These are phyloP conservation scores for Camelus dromedarius DNA, from an alignment of 2,113 vertebrate genomes.

Conservation along the genomic window DNA sequence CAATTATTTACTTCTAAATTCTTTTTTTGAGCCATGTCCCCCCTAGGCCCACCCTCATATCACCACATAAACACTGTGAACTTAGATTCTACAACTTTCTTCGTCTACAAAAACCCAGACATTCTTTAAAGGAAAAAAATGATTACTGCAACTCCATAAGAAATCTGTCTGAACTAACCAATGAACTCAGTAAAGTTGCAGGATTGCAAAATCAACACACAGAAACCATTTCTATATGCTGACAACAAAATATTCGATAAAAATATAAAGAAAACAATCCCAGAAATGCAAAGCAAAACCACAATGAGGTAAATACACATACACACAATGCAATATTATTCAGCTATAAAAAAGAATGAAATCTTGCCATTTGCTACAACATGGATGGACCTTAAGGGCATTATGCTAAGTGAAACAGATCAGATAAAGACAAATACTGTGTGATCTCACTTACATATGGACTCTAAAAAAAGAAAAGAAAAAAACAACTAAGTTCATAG, in stretches of 20 bases:
- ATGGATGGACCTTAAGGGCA: neutral
- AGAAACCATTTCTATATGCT: neutral
- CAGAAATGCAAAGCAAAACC: neutral
- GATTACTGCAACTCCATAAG: neutral
- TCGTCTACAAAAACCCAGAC: neutral
- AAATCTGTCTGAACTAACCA: neutral
- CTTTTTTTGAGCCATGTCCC: neutral
- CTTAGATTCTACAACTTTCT: constrained; percentile 32
- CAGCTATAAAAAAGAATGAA: neutral
- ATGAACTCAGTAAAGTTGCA: neutral
- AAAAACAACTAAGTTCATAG: neutral
- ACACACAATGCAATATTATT: neutral
- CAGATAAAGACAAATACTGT: neutral
- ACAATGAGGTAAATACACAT: neutral
- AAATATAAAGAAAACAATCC: neutral
- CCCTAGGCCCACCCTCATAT: neutral
- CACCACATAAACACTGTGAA: constrained; percentile 28
- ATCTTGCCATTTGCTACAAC: neutral
- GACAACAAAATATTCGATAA: neutral
- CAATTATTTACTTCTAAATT: constrained; percentile 46
- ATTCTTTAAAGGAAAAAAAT: constrained; percentile 55
- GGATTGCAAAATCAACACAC: neutral
- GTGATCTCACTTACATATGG: neutral
- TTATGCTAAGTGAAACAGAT: neutral
- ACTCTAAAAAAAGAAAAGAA: neutral